A percentile compares a stretch with the other conserved stretches of the same genome.
Evolutionary conservation across 2,797 vertebrate species (phyloP).

Genomic region (Sarcophilus harrisii): DNA sequence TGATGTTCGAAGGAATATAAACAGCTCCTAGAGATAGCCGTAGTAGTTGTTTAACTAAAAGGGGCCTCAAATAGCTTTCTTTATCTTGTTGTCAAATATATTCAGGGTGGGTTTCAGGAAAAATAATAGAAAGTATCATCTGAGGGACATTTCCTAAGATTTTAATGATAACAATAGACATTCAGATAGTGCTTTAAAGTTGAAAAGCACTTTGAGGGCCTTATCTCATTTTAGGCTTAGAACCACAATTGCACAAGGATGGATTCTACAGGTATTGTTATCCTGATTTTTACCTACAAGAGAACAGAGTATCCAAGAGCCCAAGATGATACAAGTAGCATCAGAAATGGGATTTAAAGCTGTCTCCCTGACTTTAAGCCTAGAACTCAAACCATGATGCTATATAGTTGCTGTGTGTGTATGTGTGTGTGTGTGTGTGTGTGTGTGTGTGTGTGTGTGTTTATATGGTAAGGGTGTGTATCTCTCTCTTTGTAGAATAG

Average conservation of each 20-base stretch:
- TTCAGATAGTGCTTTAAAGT: not conserved
- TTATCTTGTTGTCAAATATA: not conserved
- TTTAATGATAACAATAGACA: not conserved
- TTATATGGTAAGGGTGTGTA: no score
- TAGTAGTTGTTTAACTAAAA: slow-evolving; percentile 76
- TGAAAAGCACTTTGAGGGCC: not conserved
- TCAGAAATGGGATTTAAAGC: not conserved
- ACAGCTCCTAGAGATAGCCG: slow-evolving; percentile 62
- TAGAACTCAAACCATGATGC: not conserved
- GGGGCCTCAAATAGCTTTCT: slow-evolving; percentile 64
- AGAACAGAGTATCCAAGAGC: not conserved
- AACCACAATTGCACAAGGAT: not conserved
- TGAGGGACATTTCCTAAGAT: not conserved
- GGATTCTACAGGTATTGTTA: not conserved
- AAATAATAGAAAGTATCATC: not conserved
- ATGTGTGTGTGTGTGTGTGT: no score
- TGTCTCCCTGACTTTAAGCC: not conserved
- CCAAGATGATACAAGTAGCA: not conserved
- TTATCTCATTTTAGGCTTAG: not conserved
- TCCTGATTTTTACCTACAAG: not conserved
- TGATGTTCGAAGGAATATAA: slow-evolving; percentile 72
- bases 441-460: no score
- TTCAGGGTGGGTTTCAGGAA: not conserved
- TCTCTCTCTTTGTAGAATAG: no score
- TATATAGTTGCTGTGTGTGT: not conserved